Evolutionary conservation across 2,113 vertebrate species (phyloP), one percentile per base, ranked within the genome.

Genomic region (Neolamprologus longior): DNA sequence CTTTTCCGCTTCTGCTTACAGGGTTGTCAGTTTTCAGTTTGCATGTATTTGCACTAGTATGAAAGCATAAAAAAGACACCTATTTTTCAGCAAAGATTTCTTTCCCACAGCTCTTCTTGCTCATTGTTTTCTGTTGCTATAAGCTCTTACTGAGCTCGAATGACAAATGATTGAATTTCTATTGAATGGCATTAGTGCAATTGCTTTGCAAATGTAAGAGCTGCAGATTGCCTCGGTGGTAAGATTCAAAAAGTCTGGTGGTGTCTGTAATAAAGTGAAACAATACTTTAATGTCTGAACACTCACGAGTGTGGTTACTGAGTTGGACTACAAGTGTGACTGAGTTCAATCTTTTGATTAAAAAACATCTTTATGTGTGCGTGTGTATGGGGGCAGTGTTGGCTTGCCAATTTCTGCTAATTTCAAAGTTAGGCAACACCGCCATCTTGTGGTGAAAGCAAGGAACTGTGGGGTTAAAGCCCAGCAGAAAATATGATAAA

Each of bases 11-110:
- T 86, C 86, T 85, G 68, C 63, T 54, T 40, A 87, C 89, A 92
- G 83, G 88, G 84, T 88, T 24, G 35, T 83, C 87, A 80, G 71
- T 92, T 95, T 50, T 83, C 86, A 80, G 58, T 93, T 95, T 95
- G 96, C 95, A 96, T 96, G 93, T 90, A 91, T 95, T 96, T 96
- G 94, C 95, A 96, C 95, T 95, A 93, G 91, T 94, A 91, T 91
- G 68, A 94, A 92, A 83, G 19, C 47, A 63, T 89, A 31, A 68
- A 80, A 94, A 89, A 85, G 63, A 90, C 92, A 94, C 84, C 40
- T 93, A 95, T 94, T 95, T 96, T 94, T 78, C 90, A 91, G 81
- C 57, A 84, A 85, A 87, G 3, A 26, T 13, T 45, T 81, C 50
- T 50, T 84, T 52, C 15, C 42, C 12, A 5, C 33, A 9, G 26